Conservation (phyloP, 2,888 invertebrate species). For the Eupithecia dodoneata region DNA sequence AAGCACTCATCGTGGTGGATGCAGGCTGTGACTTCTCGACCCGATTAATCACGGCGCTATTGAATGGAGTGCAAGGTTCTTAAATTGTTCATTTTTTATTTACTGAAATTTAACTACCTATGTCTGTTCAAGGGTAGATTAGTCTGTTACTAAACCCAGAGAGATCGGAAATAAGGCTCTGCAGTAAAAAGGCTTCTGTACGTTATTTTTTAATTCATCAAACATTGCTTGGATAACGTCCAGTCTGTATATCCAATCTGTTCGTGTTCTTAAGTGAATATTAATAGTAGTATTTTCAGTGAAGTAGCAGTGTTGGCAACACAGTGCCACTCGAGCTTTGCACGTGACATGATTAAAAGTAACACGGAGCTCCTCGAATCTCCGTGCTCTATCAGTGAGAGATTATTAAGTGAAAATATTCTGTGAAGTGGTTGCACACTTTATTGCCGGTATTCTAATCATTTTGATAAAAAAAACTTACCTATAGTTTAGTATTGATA, state of each 20-base stretch:
- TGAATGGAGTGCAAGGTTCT: conserved; percentile 31
- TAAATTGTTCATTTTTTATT: conserved; percentile 19
- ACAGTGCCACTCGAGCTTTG: conserved; percentile 64
- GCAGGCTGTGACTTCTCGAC: conserved; percentile 77
- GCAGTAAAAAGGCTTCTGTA: background rate
- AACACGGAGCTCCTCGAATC: conserved; percentile 54
- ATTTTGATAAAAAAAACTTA: background rate
- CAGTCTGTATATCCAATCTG: background rate
- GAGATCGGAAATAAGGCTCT: background rate
- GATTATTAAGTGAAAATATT: conserved; percentile 41
- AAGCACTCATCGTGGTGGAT: conserved; percentile 78
- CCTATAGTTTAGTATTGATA: background rate
- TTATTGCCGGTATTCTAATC: background rate
- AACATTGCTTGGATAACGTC: background rate
- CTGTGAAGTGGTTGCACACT: background rate
- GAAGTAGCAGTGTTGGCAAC: conserved; percentile 60
- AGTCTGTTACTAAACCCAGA: background rate
- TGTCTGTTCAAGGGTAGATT: conserved; percentile 13
- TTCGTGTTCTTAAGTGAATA: background rate
- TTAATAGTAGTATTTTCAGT: background rate
- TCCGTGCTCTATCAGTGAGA: conserved; percentile 72
- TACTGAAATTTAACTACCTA: background rate
- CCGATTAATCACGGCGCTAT: conserved; percentile 70
- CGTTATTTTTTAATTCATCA: background rate
- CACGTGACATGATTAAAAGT: conserved; percentile 72